Percentiles rank a stretch among this genome's conserved stretches.
These are phyloP conservation scores for Rhagium mordax DNA, from an alignment of 2,888 invertebrate genomes.

Conservation along the genomic window DNA sequence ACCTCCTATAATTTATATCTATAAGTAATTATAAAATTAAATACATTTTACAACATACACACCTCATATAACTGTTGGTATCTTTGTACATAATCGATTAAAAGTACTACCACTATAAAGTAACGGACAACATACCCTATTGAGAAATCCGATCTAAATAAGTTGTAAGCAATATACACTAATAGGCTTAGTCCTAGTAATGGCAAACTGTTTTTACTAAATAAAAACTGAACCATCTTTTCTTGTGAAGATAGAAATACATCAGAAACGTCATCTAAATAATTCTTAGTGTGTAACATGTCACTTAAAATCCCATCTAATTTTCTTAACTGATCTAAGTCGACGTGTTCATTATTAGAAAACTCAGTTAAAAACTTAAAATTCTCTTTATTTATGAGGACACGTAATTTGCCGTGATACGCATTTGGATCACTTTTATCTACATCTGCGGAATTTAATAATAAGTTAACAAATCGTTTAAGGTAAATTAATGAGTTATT, in stretches of 20 bases:
- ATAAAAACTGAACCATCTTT: slow-evolving; percentile 40
- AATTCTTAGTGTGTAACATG: slow-evolving; percentile 39
- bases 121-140: slow-evolving; percentile 50
- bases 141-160: slow-evolving; percentile 50
- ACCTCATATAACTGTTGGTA: slow-evolving; percentile 52
- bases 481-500: slow-evolving; percentile 41
- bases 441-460: slow-evolving; percentile 46
- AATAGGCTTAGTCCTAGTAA: slow-evolving; percentile 37
- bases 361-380: slow-evolving; percentile 49
- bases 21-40: neutral
- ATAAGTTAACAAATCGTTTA: slow-evolving; percentile 47
- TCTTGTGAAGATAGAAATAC: slow-evolving; percentile 38
- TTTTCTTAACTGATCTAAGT: slow-evolving; percentile 46
- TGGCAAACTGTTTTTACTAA: slow-evolving; percentile 43
- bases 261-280: slow-evolving; percentile 43
- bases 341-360: slow-evolving; percentile 33
- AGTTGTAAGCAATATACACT: slow-evolving; percentile 45
- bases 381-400: slow-evolving; percentile 42
- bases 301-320: slow-evolving; percentile 52
- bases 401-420: slow-evolving; percentile 45
- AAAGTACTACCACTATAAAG: slow-evolving; percentile 44
- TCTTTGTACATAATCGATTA: slow-evolving; percentile 51
- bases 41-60: slow-evolving; percentile 26
- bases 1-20: slow-evolving; percentile 47
- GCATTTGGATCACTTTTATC: slow-evolving; percentile 38